A percentile compares a stretch with the other conserved stretches of the same genome.
These are phyloP conservation scores for Molothrus ater DNA, from an alignment of 2,797 vertebrate genomes.

Conservation along the genomic window DNA sequence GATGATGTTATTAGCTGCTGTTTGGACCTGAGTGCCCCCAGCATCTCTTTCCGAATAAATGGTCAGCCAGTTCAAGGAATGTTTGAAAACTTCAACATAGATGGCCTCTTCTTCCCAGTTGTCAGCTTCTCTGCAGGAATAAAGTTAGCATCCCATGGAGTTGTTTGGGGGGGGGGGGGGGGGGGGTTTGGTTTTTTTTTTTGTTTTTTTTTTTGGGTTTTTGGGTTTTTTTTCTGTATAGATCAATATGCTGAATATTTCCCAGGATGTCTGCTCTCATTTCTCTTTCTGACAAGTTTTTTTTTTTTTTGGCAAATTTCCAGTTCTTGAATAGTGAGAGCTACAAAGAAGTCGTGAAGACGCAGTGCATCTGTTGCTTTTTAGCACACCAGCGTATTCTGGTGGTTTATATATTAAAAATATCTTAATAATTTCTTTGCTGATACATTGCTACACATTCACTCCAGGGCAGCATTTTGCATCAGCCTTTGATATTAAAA, in stretches of 20 bases:
- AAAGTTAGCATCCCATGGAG: slow-evolving; percentile 82
- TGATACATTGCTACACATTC: background rate
- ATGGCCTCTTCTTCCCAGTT: slow-evolving; percentile 94
- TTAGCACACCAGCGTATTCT: background rate
- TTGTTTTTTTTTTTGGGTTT: background rate
- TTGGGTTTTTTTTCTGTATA: background rate
- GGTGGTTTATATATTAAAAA: background rate
- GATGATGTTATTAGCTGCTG: slow-evolving; percentile 97
- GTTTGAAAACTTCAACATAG: slow-evolving; percentile 98
- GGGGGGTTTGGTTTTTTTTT: no score
- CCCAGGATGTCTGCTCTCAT: background rate
- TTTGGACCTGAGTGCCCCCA: slow-evolving; percentile 92
- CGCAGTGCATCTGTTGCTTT: background rate
- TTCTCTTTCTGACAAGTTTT: background rate
- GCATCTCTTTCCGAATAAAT: slow-evolving; percentile 96
- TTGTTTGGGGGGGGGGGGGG: no score
- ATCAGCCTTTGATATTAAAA: background rate
- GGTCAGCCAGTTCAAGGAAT: slow-evolving; percentile 97
- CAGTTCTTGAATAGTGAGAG: background rate
- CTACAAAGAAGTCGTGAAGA: background rate
- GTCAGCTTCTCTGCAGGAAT: slow-evolving; percentile 94
- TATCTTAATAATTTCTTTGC: background rate
- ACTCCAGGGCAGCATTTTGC: background rate
- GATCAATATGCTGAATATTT: background rate
- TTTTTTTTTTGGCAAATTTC: background rate